Conservation (phyloP, 1,140 invertebrate genomes). For the Lepidurus apus region DNA sequence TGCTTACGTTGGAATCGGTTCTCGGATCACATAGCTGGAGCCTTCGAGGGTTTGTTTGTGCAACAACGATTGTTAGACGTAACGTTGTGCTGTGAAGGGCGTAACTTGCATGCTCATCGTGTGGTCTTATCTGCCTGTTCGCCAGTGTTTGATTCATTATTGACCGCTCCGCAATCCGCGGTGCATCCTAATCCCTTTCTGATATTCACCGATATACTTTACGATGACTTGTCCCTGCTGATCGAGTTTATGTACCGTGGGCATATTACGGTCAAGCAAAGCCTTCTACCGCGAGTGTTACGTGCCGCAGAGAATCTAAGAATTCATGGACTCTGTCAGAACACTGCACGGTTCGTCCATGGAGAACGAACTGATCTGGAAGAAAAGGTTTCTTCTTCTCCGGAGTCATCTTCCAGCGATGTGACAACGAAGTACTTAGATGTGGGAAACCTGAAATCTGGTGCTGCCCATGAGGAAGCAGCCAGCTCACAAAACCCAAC, state of each 20-base stretch:
- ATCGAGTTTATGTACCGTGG: constrained; percentile 30
- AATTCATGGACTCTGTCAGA: constrained; percentile 23
- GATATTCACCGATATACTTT: constrained; percentile 26
- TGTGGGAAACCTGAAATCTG: neutral
- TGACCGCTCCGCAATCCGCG: constrained; percentile 29
- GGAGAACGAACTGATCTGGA: neutral
- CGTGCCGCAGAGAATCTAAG: constrained; percentile 11
- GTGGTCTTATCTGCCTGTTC: constrained; percentile 45
- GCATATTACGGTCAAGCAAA: constrained; percentile 24
- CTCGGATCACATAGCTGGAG: neutral
- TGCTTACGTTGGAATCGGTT: constrained; percentile 1
- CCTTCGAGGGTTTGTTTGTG: constrained; percentile 28
- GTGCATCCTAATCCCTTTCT: constrained; percentile 18
- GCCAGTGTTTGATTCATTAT: constrained; percentile 42
- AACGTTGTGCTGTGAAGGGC: constrained; percentile 44
- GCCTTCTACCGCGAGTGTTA: constrained; percentile 5
- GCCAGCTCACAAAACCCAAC: neutral
- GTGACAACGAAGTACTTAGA: neutral
- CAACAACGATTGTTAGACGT: constrained; percentile 45
- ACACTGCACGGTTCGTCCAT: neutral
- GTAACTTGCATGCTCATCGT: constrained; percentile 43
- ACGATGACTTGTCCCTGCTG: constrained; percentile 23
- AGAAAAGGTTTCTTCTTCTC: neutral
- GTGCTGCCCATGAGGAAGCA: neutral
- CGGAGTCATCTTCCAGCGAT: neutral